These are phyloP conservation scores for Syngnathus acus DNA, from an alignment of 2,797 vertebrate genomes.

Conservation along the genomic window DNA sequence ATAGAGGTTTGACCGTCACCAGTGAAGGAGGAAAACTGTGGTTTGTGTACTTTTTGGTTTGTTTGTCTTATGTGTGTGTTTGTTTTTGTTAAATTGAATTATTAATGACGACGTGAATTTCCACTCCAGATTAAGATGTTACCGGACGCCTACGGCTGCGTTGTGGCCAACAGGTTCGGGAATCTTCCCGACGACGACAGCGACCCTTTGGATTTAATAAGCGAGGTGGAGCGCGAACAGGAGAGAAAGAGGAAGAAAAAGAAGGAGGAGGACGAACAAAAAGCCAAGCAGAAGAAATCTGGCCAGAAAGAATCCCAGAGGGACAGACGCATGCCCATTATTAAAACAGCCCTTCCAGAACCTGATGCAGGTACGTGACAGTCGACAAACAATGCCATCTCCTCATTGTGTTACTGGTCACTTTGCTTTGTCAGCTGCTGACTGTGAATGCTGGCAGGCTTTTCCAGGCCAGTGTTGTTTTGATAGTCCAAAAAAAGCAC, in stretches of 20 bases:
- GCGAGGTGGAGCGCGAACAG: constrained; percentile 61
- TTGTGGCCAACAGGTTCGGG: constrained; percentile 82
- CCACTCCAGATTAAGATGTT: constrained; percentile 64
- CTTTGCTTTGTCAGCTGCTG: neutral
- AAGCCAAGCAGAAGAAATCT: constrained; percentile 45
- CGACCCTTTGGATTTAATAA: constrained; percentile 84
- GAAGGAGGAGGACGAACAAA: constrained; percentile 52
- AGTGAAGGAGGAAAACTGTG: constrained; percentile 5
- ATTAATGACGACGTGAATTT: constrained; percentile 9
- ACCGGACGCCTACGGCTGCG: constrained; percentile 81
- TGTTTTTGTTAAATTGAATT: no score
- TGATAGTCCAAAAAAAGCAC: neutral
- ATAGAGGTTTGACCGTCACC: neutral
- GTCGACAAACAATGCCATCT: neutral
- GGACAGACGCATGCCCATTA: constrained; percentile 53
- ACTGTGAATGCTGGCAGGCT: neutral
- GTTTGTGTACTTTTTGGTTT: neutral
- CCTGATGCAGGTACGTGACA: neutral
- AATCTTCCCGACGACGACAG: constrained; percentile 83
- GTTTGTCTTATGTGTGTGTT: no score
- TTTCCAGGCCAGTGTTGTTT: neutral
- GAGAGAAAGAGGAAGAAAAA: constrained; percentile 56
- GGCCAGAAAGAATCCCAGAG: constrained; percentile 76
- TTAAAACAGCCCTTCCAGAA: neutral
- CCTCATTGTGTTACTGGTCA: neutral